phyloP scores from a whole-genome alignment of 2,113 vertebrate species.

The Ivindomyrus marchei region DNA sequence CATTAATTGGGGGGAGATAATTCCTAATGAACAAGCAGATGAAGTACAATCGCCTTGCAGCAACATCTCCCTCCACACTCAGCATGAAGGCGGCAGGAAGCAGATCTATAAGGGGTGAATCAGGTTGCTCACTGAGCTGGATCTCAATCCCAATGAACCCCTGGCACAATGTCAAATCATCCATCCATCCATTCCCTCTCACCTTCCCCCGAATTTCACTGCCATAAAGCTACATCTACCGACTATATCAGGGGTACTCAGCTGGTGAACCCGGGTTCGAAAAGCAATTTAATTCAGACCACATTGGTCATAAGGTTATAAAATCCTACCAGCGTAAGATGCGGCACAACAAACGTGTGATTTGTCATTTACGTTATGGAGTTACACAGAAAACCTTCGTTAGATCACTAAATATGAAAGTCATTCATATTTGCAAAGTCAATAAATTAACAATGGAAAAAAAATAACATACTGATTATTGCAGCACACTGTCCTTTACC shows the following conservation, averaged over 20 bases:
- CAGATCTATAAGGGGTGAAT: neutral
- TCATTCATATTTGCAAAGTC: neutral
- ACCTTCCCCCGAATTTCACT: neutral
- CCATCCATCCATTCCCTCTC: neutral
- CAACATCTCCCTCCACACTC: neutral
- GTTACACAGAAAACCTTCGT: neutral
- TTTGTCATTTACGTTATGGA: neutral
- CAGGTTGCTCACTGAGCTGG: neutral
- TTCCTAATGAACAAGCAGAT: neutral
- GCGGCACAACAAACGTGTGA: neutral
- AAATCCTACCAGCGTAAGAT: neutral
- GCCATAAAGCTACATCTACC: neutral
- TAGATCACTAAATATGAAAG: neutral
- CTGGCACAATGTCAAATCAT: neutral
- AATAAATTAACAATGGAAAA: neutral
- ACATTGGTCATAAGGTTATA: neutral
- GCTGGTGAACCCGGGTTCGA: neutral
- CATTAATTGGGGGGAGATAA: conserved; percentile 21
- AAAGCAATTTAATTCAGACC: neutral
- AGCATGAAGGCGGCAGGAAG: neutral
- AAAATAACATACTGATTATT: neutral
- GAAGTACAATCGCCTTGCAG: neutral
- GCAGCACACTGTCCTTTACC: neutral
- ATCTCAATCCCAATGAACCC: neutral
- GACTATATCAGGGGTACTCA: neutral